phyloP scores from a whole-genome alignment of 2,888 invertebrate species.

The Catonia carolina region DNA sequence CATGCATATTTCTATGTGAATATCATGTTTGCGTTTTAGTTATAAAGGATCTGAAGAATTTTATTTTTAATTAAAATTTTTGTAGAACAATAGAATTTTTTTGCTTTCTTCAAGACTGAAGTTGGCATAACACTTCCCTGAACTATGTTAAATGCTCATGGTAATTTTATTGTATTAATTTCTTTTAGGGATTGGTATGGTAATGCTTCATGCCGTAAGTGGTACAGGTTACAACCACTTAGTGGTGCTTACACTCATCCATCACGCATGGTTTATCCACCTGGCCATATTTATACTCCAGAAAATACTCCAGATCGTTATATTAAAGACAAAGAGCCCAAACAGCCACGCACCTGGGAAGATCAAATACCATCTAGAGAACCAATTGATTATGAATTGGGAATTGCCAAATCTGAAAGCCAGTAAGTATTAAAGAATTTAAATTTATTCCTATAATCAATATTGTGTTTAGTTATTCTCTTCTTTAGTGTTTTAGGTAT shows the following conservation, averaged over 20 bases:
- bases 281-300: slow-evolving; percentile 74
- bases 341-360: slow-evolving; percentile 55
- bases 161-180: no score
- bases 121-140: no score
- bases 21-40: no score
- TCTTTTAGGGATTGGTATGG: slow-evolving; percentile 74
- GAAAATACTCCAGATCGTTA: slow-evolving; percentile 56
- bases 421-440: slow-evolving; percentile 60
- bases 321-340: slow-evolving; percentile 30
- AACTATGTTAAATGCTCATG: no score
- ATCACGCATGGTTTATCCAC: slow-evolving; percentile 91
- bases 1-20: no score
- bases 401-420: slow-evolving; percentile 73
- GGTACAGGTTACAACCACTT: slow-evolving; percentile 77
- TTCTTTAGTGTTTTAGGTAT: no score
- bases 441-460: no score
- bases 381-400: slow-evolving; percentile 78
- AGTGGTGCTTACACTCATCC: slow-evolving; percentile 83
- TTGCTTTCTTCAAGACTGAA: no score
- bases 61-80: no score
- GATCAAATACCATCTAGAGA: slow-evolving; percentile 67
- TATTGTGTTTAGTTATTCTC: no score
- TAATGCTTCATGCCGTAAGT: slow-evolving; percentile 79
- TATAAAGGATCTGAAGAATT: no score
- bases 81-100: no score